Evolutionary conservation across 1,140 invertebrate genomes (phyloP).

Genomic region (Euborellia annulipes): DNA sequence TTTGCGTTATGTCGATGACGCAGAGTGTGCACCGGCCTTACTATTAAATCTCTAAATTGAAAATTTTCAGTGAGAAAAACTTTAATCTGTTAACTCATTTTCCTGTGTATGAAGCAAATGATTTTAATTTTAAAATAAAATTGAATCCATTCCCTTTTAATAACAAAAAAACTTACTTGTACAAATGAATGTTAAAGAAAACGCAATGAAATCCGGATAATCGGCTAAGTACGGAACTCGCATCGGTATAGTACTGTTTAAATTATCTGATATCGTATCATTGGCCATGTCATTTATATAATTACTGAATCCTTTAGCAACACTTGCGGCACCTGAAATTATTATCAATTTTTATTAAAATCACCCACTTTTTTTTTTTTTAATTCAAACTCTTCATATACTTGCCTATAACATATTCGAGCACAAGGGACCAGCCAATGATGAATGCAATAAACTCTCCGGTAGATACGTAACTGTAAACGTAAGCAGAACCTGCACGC

Average conservation of each 20-base stretch:
- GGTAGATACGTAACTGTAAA: slow-evolving; percentile 76
- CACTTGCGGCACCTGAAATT: slow-evolving; percentile 52
- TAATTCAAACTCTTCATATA: no score
- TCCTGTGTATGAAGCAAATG: no score
- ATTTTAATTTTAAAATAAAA: no score
- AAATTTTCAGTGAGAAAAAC: no score
- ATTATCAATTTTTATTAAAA: no score
- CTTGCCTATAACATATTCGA: slow-evolving; percentile 80
- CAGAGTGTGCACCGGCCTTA: no score
- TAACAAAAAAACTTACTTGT: slow-evolving; percentile 35
- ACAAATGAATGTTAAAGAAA: slow-evolving; percentile 37
- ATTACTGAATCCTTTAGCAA: slow-evolving; percentile 53
- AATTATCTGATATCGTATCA: slow-evolving; percentile 40
- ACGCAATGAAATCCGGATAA: slow-evolving; percentile 53
- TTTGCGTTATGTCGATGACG: no score
- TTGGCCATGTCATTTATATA: slow-evolving; percentile 53
- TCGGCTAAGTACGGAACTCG: slow-evolving; percentile 35
- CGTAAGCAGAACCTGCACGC: slow-evolving; percentile 70
- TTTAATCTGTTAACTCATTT: no score
- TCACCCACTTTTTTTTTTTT: no score
- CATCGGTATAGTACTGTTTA: slow-evolving; percentile 39
- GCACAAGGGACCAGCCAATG: slow-evolving; percentile 77
- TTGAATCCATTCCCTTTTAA: no score
- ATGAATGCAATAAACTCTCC: slow-evolving; percentile 65
- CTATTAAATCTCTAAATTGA: no score